A percentile compares a stretch with the other conserved stretches of the same genome.
Evolutionary conservation across 1,140 invertebrate genomes (phyloP).

Genomic region (Formica selysi): DNA sequence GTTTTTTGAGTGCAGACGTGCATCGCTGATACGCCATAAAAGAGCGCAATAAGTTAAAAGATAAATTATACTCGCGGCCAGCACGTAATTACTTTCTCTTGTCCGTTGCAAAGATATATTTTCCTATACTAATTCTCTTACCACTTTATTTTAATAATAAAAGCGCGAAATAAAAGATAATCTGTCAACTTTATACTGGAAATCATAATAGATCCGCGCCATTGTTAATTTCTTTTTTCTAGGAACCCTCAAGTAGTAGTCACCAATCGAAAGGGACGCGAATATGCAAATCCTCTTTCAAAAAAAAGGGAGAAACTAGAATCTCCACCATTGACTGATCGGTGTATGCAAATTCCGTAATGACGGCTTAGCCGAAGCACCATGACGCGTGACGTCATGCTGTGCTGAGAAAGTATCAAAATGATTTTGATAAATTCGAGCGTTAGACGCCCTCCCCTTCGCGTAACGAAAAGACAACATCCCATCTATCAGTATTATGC

Average conservation of each 20-base stretch:
- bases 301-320: slow-evolving; percentile 40
- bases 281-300: slow-evolving; percentile 75
- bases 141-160: slow-evolving; percentile 54
- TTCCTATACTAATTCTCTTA: slow-evolving; percentile 30
- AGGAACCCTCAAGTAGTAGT: slow-evolving; percentile 18
- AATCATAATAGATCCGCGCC: slow-evolving; percentile 27
- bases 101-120: slow-evolving; percentile 15
- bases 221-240: slow-evolving; percentile 41
- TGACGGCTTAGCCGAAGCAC: slow-evolving; percentile 78
- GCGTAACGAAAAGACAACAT: slow-evolving; percentile 65
- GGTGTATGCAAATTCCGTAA: slow-evolving; percentile 82
- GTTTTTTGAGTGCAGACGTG: slow-evolving; percentile 40
- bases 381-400: slow-evolving; percentile 79
- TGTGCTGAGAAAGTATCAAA: slow-evolving; percentile 78
- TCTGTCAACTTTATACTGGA: slow-evolving; percentile 21
- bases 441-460: slow-evolving; percentile 67
- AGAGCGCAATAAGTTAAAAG: slow-evolving; percentile 46
- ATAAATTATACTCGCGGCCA: slow-evolving; percentile 48
- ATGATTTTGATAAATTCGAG: slow-evolving; percentile 82
- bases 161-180: slow-evolving; percentile 22
- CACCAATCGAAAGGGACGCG: slow-evolving; percentile 44
- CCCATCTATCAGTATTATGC: slow-evolving; percentile 82
- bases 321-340: slow-evolving; percentile 77
- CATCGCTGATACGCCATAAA: slow-evolving; percentile 50
- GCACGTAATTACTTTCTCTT: slow-evolving; percentile 54